Evolutionary conservation across 1,140 invertebrate genomes (phyloP).

Genomic region (Drosophila sucinea): DNA sequence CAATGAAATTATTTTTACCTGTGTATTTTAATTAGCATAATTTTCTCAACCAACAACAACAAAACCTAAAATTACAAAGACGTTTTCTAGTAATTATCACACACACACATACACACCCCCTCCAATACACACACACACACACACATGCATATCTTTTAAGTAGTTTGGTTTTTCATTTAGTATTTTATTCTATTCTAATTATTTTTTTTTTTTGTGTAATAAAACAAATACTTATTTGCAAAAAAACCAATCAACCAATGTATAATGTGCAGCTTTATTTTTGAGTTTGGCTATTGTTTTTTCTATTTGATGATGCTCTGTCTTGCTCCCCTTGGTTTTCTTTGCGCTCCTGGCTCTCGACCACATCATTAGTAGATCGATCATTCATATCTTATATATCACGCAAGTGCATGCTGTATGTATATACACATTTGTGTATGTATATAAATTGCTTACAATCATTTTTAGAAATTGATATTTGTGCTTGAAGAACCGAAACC

Average conservation of each 20-base stretch:
- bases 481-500: constrained; percentile 38
- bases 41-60: constrained; percentile 65
- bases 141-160: constrained; percentile 66
- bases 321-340: constrained; percentile 33
- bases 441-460: constrained; percentile 69
- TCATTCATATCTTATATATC: constrained; percentile 41
- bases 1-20: constrained; percentile 80
- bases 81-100: constrained; percentile 75
- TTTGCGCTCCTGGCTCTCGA: neutral
- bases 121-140: constrained; percentile 29
- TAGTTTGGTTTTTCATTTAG: constrained; percentile 77
- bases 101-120: constrained; percentile 37
- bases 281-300: constrained; percentile 19
- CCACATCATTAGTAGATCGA: constrained; percentile 20
- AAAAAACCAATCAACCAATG: constrained; percentile 20
- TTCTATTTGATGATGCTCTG: constrained; percentile 19
- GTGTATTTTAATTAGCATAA: constrained; percentile 80
- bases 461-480: constrained; percentile 56
- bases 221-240: constrained; percentile 68
- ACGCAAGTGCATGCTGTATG: constrained; percentile 36
- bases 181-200: constrained; percentile 53
- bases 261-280: constrained; percentile 7
- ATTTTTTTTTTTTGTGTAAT: constrained; percentile 65
- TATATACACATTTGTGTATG: constrained; percentile 17
- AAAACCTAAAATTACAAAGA: constrained; percentile 75